Evolutionary conservation across 92 coral and sea anemone species (phyloP).

Genomic region (Paramuricea clavata): DNA sequence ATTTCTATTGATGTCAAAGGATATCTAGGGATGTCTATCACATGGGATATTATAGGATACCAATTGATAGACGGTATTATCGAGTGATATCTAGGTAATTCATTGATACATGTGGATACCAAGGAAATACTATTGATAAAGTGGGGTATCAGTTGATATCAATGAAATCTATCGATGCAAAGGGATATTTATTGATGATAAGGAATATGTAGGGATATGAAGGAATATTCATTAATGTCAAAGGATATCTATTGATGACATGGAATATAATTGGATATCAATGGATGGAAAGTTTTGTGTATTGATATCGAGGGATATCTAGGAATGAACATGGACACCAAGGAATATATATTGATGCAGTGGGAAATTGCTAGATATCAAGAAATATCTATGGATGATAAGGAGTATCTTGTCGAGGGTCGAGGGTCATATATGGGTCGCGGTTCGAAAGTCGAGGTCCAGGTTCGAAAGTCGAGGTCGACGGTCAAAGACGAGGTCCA

Average conservation of each 20-base stretch:
- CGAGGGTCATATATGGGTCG: too few species aligned
- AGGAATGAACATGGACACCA: background rate
- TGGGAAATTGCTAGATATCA: background rate
- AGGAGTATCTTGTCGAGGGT: too few species aligned
- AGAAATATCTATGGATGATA: background rate
- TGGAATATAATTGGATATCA: background rate
- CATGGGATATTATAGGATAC: too few species aligned
- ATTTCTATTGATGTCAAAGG: background rate
- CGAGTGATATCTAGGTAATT: too few species aligned
- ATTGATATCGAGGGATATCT: background rate
- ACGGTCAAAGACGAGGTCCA: too few species aligned
- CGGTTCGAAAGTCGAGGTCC: too few species aligned
- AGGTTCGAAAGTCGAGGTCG: too few species aligned
- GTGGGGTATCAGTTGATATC: too few species aligned
- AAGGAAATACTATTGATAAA: too few species aligned
- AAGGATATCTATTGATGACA: background rate
- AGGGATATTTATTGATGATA: background rate
- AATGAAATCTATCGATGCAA: too few species aligned
- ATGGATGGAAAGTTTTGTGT: background rate
- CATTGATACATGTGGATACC: too few species aligned
- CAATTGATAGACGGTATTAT: too few species aligned
- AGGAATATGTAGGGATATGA: background rate
- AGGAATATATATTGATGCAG: background rate
- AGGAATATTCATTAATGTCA: background rate
- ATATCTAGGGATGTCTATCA: background rate